Percentiles rank a stretch among this genome's conserved stretches.
Evolutionary conservation across 2,113 vertebrate species (phyloP).

Genomic region (Otus sunia): DNA sequence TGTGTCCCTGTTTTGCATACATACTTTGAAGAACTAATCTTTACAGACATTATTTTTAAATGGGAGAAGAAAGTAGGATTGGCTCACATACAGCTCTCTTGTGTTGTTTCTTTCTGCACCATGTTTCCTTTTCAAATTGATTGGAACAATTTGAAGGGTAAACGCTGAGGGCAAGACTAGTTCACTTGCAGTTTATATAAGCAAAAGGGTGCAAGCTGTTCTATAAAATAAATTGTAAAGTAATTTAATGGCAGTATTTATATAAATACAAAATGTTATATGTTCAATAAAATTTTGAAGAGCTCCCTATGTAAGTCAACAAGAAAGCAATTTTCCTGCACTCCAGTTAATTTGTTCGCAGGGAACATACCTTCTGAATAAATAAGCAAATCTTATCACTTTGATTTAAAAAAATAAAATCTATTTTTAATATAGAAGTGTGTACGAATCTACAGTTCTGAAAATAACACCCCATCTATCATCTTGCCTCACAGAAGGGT

Average conservation of each 20-base stretch:
- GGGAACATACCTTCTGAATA: neutral
- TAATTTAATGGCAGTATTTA: neutral
- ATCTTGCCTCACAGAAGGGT: neutral
- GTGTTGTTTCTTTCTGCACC: neutral
- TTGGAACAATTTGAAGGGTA: neutral
- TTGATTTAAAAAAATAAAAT: neutral
- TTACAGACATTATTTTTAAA: neutral
- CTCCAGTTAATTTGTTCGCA: neutral
- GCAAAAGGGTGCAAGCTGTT: neutral
- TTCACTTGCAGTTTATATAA: neutral
- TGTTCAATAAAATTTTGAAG: neutral
- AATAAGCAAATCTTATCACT: neutral
- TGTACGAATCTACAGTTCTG: neutral
- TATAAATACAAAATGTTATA: neutral
- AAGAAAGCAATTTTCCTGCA: constrained; percentile 16
- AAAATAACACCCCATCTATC: neutral
- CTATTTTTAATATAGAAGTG: neutral
- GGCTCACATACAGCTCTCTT: neutral
- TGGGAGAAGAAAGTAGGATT: neutral
- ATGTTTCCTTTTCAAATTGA: neutral
- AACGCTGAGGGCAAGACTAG: neutral
- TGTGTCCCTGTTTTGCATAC: neutral
- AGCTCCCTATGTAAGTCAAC: neutral
- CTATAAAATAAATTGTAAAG: neutral
- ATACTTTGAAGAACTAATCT: neutral